These are phyloP conservation scores for Isichthys henryi DNA, from an alignment of 2,113 vertebrate genomes.

Conservation along the genomic window DNA sequence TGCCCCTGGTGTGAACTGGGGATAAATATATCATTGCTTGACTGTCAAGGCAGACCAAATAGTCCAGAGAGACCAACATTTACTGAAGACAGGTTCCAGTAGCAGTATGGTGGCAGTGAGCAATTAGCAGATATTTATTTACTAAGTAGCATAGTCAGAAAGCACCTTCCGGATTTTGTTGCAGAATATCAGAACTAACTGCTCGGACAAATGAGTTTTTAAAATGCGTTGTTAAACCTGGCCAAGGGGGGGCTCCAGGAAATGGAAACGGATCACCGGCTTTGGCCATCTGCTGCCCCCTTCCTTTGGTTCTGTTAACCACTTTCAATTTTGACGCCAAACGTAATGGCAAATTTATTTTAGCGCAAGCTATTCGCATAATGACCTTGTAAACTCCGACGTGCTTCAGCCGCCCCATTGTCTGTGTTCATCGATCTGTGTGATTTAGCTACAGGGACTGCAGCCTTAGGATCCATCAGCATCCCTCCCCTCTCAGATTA, in stretches of 20 bases:
- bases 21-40: not conserved
- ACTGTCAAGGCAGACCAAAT: constrained; percentile 23
- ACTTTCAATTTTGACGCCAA: not conserved
- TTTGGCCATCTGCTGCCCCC: constrained; percentile 22
- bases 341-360: constrained; percentile 21
- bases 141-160: not conserved
- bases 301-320: not conserved
- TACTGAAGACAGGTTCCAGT: not conserved
- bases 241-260: not conserved
- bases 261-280: constrained; percentile 29
- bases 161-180: not conserved
- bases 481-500: constrained; percentile 34
- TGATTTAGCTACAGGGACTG: constrained; percentile 51
- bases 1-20: not conserved
- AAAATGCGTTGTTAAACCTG: constrained; percentile 16
- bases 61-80: not conserved
- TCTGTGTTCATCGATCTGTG: constrained; percentile 50
- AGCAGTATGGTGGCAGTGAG: not conserved
- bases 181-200: constrained; percentile 22
- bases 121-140: not conserved
- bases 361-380: constrained; percentile 51
- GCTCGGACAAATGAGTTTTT: constrained; percentile 30
- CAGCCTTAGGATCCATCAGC: constrained; percentile 48
- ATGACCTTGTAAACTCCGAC: constrained; percentile 53
- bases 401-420: constrained; percentile 24